Evolutionary conservation across 2,113 vertebrate genomes (phyloP), one percentile per base, ranked within the genome.

Genomic region (Corythornis vintsioides): DNA sequence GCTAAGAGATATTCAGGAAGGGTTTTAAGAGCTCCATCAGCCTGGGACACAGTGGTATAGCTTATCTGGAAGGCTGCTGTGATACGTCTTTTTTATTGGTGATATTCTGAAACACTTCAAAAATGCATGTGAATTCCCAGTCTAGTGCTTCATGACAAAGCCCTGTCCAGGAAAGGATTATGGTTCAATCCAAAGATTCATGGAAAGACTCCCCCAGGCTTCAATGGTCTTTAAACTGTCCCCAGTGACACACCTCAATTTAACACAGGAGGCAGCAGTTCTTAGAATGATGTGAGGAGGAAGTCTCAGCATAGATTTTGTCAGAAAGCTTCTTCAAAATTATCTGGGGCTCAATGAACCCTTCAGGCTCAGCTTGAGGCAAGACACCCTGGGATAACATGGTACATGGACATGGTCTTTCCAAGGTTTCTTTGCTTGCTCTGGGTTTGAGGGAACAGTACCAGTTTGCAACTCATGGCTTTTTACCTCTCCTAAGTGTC

Each of bases 61-160:
- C 57, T 84, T 40, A 52, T 75, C 74, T 75, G 21, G 29, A 60
- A 53, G 31, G 35, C 38, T 93, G 42, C 76, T 95, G 72, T 63
- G 50, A 45, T 83, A 73, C 47, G 38, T 93, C 72, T 79, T 77
- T 93, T 95, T 94, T 80, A 92, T 77, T 47, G 64, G 60, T 28
- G 60, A 70, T 86, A 59, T 57, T 88, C 67, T 80, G 79, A 88
- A 94, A 76, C 26, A 2, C 45, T 85, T 70, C 22, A 86, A 57
- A 86, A 93, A 88, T 19, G n/a, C 19, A 38, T 7, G 1, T 38
- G 1, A 57, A 92, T 83, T 95, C 88, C 90, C 92, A 80, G 19
- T 20, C 17, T 52, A 17, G 38, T 40, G 43, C 22, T 87, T 73
- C 55, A 17, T 3, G 60, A 50, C 45, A 59, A 85, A 94, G 15